phyloP scores from a whole-genome alignment of 2,888 invertebrate species.

The Byasa hedistus region DNA sequence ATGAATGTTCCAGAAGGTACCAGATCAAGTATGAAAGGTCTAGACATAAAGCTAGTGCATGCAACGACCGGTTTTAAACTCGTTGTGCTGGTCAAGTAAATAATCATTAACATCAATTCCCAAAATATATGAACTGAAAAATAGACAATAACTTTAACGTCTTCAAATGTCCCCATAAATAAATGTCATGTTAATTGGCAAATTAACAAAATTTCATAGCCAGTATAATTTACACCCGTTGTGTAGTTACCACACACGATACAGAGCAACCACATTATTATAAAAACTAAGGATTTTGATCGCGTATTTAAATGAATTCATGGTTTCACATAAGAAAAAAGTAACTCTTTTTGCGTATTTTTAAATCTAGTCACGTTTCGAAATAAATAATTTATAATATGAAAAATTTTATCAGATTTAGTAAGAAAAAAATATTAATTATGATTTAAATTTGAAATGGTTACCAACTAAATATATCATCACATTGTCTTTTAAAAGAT shows the following conservation, averaged over 20 bases:
- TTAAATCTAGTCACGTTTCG: neutral
- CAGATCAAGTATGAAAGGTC: slow-evolving; percentile 5
- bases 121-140: neutral
- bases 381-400: neutral
- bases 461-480: neutral
- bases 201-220: neutral
- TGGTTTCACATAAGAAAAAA: neutral
- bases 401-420: neutral
- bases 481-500: neutral
- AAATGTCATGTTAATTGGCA: neutral
- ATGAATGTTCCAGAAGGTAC: slow-evolving; percentile 13
- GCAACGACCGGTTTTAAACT: slow-evolving; percentile 12
- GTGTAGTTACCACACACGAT: neutral
- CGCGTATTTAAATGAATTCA: neutral
- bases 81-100: neutral
- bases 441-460: neutral
- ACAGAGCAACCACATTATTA: neutral
- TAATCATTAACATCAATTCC: neutral
- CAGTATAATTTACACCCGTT: neutral
- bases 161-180: neutral
- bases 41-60: neutral
- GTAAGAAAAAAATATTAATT: neutral
- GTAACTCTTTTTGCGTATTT: neutral
- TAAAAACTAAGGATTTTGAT: neutral
- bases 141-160: neutral